Evolutionary conservation across 1,140 invertebrate genomes (phyloP), one percentile per base, ranked within the genome.

Genomic region (Heliothis subflexa): DNA sequence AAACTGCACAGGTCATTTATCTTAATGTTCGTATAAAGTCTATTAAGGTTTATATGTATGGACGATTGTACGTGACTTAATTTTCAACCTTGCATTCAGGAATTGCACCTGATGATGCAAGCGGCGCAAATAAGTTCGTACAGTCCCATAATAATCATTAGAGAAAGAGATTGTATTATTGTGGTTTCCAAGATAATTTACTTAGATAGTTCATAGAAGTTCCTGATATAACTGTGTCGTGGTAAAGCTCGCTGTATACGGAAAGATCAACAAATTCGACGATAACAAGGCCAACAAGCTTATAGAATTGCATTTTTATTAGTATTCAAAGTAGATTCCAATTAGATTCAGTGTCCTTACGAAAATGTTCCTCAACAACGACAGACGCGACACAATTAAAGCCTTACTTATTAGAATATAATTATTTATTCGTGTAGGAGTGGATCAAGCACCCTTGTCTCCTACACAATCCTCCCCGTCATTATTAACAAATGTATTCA

Each of bases 401-500:
- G 16, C 55, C n/a, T 14, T 33, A 28, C 49, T 62, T 59, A 64
- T 64, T 40, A 50, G 45, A 64, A 75, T 54, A 47, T 75, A 64
- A 75, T 75, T 49, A 64, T 75, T 75, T 75, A 62, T 75, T 75
- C 57, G 40, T 50, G 57, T 62, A 28, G 50, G 47, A 61, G 57
- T 21, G 55, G 45, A 75, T 76, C 61, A 55, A 76, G 62, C 49
- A 54, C 74, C 62, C 62, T 76, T 55, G 62, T 77, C 61, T 72
- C 50, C 21, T 33, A 66, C 50, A 47, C 18, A 75, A 52, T 47
- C 4, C 74, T 66, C 28, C 33, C 59, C 74, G 18, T 77, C 50
- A 77, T 77, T 77, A 77, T 66, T 33, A 68, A 57, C 74, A 47
- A 77, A 68, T 77, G 21, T 77, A 77, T 77, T 77, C 74, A 77